Evolutionary conservation across 2,797 vertebrate genomes (phyloP).

Genomic region (Acrossocheilus wenchowensis): DNA sequence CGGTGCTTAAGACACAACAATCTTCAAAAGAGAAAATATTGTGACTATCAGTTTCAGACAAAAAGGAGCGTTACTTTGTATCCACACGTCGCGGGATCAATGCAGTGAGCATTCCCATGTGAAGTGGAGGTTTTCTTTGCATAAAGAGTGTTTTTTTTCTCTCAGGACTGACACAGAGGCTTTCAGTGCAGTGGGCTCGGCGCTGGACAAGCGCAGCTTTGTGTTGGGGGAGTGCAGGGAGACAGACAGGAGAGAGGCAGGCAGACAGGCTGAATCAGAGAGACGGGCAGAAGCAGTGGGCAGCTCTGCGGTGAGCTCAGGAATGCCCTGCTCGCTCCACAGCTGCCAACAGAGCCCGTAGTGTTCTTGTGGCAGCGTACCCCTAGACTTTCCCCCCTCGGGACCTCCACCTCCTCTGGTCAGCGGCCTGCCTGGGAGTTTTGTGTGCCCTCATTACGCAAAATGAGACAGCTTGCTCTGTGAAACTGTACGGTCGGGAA

Average conservation of each 20-base stretch:
- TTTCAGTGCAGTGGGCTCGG: constrained; percentile 69
- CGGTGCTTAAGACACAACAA: constrained; percentile 27
- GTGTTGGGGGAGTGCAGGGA: constrained; percentile 53
- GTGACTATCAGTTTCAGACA: constrained; percentile 48
- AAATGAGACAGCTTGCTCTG: constrained; percentile 1
- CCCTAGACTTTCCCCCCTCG: constrained; percentile 17
- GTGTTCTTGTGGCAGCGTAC: constrained; percentile 58
- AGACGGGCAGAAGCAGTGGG: constrained; percentile 52
- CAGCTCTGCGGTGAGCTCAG: constrained; percentile 59
- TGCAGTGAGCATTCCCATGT: constrained; percentile 60
- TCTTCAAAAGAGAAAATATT: constrained; percentile 40
- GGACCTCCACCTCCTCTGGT: constrained; percentile 28
- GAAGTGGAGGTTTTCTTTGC: constrained; percentile 64
- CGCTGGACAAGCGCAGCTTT: constrained; percentile 76
- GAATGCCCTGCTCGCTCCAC: constrained; percentile 59
- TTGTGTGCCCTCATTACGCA: constrained; percentile 2
- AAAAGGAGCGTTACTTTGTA: constrained; percentile 12
- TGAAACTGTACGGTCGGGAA: background rate
- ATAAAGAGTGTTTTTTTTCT: constrained; percentile 59
- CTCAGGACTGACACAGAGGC: constrained; percentile 64
- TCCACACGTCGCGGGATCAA: constrained; percentile 42
- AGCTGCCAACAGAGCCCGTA: constrained; percentile 61
- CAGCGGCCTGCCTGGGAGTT: constrained; percentile 15
- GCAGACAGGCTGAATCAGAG: constrained; percentile 35
- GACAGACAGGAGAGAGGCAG: constrained; percentile 45